Evolutionary conservation across 2,113 vertebrate genomes (phyloP), one percentile per base, ranked within the genome.

Genomic region (Poecile atricapillus): DNA sequence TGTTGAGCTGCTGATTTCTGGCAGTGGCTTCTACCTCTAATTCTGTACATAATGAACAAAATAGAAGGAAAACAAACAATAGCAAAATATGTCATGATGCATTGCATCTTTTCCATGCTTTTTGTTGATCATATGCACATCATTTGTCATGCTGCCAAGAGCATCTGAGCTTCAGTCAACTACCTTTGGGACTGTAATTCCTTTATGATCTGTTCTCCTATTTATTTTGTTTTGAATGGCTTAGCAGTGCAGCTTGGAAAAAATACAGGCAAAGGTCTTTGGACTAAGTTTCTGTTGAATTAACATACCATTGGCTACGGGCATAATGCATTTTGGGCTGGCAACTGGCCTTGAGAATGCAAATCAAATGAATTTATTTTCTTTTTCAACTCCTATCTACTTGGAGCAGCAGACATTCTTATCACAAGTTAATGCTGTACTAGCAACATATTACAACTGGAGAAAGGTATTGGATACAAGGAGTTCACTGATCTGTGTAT

Each of bases 71-170:
- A 90, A 14, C 37, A 92, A 96, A 95, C 64, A 83, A 39, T 35
- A 86, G n/a, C 52, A 94, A 89, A 96, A 95, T 79, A 49, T 87
- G 64, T 69, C 68, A 85, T 86, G 92, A 94, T 95, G 20, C 39
- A 95, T 93, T 91, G 52, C 49, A 87, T 83, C 46, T 96, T 82
- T 91, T 39, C 68, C 49, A 39, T 79, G 68, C 13, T 89, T 94
- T 93, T 85, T 81, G 41, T 44, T 94, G 75, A 75, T 95, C 55
- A 85, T 87, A 87, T 75, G 43, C 53, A 50, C 47, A 39, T 55
- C 56, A 90, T 95, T 96, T 95, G 92, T 75, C 71, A 49, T 70
- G 50, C 71, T 94, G 87, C 94, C 95, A 95, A 96, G 43, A 94
- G 56, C 83, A 83, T 94, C 84, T 74, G 58, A 93, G 62, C 28